Evolutionary conservation across 1,140 invertebrate genomes (phyloP).

Genomic region (Phortica variegata): DNA sequence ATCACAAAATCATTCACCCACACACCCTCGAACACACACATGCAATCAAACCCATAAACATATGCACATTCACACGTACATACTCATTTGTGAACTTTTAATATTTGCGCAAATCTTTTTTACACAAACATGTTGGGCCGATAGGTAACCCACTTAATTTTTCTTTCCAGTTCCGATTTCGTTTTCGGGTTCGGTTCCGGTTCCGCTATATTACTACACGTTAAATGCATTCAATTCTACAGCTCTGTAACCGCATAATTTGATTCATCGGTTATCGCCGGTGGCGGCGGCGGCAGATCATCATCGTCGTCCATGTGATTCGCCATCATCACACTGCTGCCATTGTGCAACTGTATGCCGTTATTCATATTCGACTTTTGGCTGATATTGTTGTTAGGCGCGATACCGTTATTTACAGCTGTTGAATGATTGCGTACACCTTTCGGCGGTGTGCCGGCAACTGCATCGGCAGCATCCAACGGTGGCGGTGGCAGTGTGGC

Average conservation of each 20-base stretch:
- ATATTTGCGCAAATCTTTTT: neutral
- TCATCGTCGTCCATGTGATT: constrained; percentile 39
- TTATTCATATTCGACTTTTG: constrained; percentile 12
- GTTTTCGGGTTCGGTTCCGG: constrained; percentile 5
- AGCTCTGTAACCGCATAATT: constrained; percentile 57
- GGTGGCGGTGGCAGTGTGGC: constrained; percentile 45
- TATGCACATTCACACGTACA: too few species aligned
- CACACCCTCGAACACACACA: too few species aligned
- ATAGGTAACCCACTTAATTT: neutral
- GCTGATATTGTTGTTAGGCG: constrained; percentile 22
- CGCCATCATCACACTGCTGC: constrained; percentile 12
- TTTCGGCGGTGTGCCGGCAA: constrained; percentile 22
- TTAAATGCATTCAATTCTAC: too few species aligned
- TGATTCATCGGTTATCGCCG: constrained; percentile 52
- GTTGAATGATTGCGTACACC: constrained; percentile 6
- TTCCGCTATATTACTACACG: neutral
- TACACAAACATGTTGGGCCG: neutral
- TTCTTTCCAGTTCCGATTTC: constrained; percentile 1
- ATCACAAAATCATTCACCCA: too few species aligned
- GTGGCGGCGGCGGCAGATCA: constrained; percentile 48
- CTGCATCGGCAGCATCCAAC: constrained; percentile 26
- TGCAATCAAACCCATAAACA: too few species aligned
- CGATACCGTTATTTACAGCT: constrained; percentile 3
- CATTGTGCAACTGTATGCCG: constrained; percentile 36
- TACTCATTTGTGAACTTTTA: neutral